Percentiles rank a stretch among this genome's conserved stretches.
Conservation (phyloP, 2,113 vertebrate genomes). For the Dipodomys ordii region DNA sequence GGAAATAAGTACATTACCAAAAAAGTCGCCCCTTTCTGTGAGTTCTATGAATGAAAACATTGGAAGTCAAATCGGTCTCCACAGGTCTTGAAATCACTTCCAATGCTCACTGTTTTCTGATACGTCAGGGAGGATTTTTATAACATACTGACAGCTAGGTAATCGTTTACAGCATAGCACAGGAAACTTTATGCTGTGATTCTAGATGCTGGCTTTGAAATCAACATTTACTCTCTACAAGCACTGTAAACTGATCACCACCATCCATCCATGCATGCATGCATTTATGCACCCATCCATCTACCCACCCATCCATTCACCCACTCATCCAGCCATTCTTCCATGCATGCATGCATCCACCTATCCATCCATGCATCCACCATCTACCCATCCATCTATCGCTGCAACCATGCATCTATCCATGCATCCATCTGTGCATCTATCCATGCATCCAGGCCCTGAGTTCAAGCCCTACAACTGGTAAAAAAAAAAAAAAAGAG, state of each 20-base stretch:
- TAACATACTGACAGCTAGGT: neutral
- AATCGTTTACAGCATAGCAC: neutral
- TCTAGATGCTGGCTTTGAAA: slow-evolving; percentile 9
- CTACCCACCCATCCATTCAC: no score
- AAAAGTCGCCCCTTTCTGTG: neutral
- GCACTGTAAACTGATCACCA: neutral
- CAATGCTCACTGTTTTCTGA: neutral
- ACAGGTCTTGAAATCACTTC: neutral
- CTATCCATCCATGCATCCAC: no score
- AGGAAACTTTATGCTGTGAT: neutral
- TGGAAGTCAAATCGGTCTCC: neutral
- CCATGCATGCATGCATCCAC: no score
- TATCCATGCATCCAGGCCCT: no score
- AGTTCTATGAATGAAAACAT: neutral
- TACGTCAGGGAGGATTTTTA: neutral
- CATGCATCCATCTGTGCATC: no score
- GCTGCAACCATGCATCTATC: no score
- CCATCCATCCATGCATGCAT: no score
- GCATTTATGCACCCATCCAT: no score
- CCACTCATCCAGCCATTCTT: no score
- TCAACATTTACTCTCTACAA: neutral
- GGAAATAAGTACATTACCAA: neutral
- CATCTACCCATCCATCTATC: no score
- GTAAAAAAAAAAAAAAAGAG: no score
- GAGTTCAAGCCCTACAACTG: no score